Conservation (phyloP, 2,797 vertebrate genomes). For the Enteromius anoplus region DNA sequence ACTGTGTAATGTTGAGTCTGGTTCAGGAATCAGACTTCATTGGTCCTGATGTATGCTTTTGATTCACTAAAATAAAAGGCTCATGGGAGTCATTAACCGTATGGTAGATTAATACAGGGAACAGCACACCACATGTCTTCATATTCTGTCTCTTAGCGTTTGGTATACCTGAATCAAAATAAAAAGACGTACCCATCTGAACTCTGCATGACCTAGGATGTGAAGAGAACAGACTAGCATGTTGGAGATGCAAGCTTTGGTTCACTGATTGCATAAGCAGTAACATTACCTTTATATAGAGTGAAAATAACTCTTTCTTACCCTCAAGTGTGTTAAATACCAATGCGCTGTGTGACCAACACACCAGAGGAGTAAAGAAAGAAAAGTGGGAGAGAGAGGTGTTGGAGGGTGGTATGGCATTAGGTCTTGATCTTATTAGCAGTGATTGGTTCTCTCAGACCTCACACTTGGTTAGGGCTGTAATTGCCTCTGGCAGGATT, state of each 20-base stretch:
- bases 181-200: neutral
- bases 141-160: neutral
- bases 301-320: neutral
- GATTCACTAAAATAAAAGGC: neutral
- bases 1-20: neutral
- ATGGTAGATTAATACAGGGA: neutral
- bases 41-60: neutral
- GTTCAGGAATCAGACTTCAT: neutral
- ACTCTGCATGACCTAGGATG: neutral
- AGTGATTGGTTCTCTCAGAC: conserved; percentile 79
- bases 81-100: neutral
- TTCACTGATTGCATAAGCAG: neutral
- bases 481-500: conserved; percentile 78
- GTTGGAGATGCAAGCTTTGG: neutral
- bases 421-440: conserved; percentile 79
- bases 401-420: conserved; percentile 61
- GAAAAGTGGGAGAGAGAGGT: conserved; percentile 56
- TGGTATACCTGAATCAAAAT: neutral
- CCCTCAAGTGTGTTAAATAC: neutral
- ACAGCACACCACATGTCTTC: neutral
- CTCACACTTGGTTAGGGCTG: conserved; percentile 80
- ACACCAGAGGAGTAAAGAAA: conserved; percentile 30
- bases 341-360: neutral
- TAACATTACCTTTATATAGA: neutral
- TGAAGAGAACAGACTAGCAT: neutral